A percentile compares a stretch with the other conserved stretches of the same genome.
These are phyloP conservation scores for Nomada fucata DNA, from an alignment of 2,888 invertebrate genomes.

Conservation along the genomic window DNA sequence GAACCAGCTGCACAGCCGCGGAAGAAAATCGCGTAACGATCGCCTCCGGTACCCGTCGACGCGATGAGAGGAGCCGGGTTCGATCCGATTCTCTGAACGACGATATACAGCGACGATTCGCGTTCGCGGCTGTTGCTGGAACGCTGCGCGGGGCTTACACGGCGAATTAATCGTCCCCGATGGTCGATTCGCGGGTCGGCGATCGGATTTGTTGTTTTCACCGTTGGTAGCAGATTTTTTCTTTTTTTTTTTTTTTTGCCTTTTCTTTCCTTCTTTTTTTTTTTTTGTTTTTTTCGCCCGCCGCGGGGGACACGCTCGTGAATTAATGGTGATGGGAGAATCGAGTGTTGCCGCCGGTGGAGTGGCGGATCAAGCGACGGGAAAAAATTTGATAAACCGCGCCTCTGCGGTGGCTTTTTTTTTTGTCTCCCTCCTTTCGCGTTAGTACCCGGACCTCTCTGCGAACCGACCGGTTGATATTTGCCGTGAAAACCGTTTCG, in stretches of 20 bases:
- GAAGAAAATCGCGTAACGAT: conserved; percentile 18
- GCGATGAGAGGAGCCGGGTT: no score
- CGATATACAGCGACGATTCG: background rate
- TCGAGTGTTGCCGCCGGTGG: background rate
- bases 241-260: background rate
- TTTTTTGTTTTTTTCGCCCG: background rate
- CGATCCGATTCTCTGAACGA: background rate
- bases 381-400: conserved; percentile 53
- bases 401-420: conserved; percentile 8
- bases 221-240: conserved; percentile 22
- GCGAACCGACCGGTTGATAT: conserved; percentile 30
- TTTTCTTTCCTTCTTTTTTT: no score
- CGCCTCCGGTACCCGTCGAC: background rate
- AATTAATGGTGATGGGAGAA: conserved; percentile 42
- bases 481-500: conserved; percentile 58
- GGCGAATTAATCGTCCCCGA: conserved; percentile 45
- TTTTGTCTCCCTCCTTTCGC: background rate
- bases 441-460: background rate
- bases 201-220: conserved; percentile 41
- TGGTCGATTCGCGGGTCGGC: conserved; percentile 30
- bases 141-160: background rate
- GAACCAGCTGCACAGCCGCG: background rate
- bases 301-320: conserved; percentile 21
- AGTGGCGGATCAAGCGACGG: conserved; percentile 21
- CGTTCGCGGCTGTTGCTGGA: background rate